These are phyloP conservation scores for Zaprionus vittiger DNA, from an alignment of 1,140 invertebrate species.

Conservation along the genomic window DNA sequence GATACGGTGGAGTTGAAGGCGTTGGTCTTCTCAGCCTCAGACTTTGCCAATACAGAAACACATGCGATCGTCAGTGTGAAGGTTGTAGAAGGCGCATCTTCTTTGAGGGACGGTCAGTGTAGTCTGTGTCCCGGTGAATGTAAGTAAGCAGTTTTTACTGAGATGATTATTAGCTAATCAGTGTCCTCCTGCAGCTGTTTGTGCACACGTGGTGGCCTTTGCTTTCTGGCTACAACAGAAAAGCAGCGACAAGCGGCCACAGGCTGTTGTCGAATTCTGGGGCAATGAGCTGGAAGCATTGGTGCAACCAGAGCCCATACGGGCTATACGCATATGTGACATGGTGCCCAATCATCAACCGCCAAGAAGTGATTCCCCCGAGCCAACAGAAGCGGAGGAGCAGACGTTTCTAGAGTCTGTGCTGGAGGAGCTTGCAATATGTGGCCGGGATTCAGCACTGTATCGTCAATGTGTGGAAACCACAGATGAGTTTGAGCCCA, in stretches of 20 bases:
- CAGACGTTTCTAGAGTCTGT: slow-evolving; percentile 62
- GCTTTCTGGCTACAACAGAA: slow-evolving; percentile 77
- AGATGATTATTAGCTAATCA: background rate
- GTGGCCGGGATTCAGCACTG: slow-evolving; percentile 63
- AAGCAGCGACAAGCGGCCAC: slow-evolving; percentile 53
- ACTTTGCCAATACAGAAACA: slow-evolving; percentile 58
- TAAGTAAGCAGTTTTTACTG: background rate
- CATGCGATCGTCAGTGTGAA: slow-evolving; percentile 68
- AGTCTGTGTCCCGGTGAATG: slow-evolving; percentile 47
- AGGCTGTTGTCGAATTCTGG: slow-evolving; percentile 72
- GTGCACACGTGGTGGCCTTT: slow-evolving; percentile 70
- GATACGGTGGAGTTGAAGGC: slow-evolving; percentile 62
- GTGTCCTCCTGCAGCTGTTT: slow-evolving; percentile 45
- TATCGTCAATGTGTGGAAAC: slow-evolving; percentile 72
- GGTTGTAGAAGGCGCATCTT: slow-evolving; percentile 46
- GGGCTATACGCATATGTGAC: slow-evolving; percentile 62
- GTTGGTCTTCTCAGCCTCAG: slow-evolving; percentile 54
- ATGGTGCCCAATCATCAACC: slow-evolving; percentile 60
- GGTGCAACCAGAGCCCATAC: slow-evolving; percentile 56
- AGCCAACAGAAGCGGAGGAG: slow-evolving; percentile 51
- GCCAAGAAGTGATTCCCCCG: slow-evolving; percentile 40
- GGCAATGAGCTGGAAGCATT: slow-evolving; percentile 69
- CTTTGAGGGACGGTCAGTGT: slow-evolving; percentile 58
- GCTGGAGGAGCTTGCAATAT: slow-evolving; percentile 69
- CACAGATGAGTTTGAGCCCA: slow-evolving; percentile 71